These are phyloP conservation scores for Sarcophaga variegata DNA, from an alignment of 2,888 invertebrate genomes.

Conservation along the genomic window DNA sequence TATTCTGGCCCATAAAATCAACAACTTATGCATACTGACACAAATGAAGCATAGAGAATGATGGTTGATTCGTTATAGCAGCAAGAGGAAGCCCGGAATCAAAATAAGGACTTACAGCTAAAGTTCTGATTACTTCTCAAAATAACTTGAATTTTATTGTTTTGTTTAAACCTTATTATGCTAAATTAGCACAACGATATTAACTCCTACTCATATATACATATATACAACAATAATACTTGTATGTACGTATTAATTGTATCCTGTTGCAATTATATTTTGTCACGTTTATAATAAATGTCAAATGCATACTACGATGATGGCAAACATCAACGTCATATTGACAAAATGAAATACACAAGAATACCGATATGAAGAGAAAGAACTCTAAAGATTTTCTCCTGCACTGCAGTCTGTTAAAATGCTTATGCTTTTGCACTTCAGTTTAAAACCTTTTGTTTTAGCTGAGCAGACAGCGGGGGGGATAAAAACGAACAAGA, in stretches of 20 bases:
- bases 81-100: too few relatives aligned
- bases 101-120: too few relatives aligned
- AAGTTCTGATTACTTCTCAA: too few relatives aligned
- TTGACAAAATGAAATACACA: not conserved
- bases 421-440: constrained; percentile 23
- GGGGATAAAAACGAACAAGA: constrained; percentile 6
- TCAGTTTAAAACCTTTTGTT: constrained; percentile 8
- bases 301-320: constrained; percentile 49
- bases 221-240: not conserved
- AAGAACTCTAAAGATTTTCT: not conserved
- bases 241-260: not conserved
- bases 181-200: not conserved
- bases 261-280: not conserved
- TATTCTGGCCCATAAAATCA: too few relatives aligned
- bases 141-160: too few relatives aligned
- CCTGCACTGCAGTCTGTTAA: constrained; percentile 11
- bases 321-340: not conserved
- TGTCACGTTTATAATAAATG: constrained; percentile 65
- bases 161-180: too few relatives aligned
- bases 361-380: constrained; percentile 21
- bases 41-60: too few relatives aligned
- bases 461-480: not conserved
- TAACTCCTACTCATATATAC: not conserved
- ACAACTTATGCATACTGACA: too few relatives aligned
- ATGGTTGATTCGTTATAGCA: too few relatives aligned